Conservation (phyloP, 2,797 vertebrate genomes). For the Thunnus albacares region DNA sequence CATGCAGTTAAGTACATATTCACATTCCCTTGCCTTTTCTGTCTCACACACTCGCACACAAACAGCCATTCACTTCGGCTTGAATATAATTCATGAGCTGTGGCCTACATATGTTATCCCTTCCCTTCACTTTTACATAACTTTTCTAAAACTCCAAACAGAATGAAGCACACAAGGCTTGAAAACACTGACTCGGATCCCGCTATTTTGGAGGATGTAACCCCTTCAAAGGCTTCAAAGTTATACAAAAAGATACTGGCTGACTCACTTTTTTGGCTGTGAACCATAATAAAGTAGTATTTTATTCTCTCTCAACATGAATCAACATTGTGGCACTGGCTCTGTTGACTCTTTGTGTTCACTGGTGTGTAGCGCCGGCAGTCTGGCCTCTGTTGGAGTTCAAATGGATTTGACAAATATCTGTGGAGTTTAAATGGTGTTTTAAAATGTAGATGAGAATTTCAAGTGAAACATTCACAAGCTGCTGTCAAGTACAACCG, state of each 20-base stretch:
- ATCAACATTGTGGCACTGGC: constrained; percentile 43
- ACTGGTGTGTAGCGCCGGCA: constrained; percentile 15
- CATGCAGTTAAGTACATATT: constrained; percentile 16
- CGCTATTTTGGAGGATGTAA: constrained; percentile 48
- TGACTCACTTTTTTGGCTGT: constrained; percentile 21
- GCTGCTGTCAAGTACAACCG: constrained; percentile 25
- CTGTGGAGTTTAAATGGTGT: constrained; percentile 50
- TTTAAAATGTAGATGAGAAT: constrained; percentile 59
- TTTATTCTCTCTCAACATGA: constrained; percentile 54
- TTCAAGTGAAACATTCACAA: constrained; percentile 46
- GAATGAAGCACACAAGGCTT: constrained; percentile 33
- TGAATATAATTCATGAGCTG: constrained; percentile 43
- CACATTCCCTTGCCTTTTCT: neutral
- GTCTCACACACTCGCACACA: constrained; percentile 26
- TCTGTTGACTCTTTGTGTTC: constrained; percentile 33
- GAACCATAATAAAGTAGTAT: constrained; percentile 53
- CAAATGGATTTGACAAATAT: constrained; percentile 66
- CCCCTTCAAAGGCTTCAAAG: constrained; percentile 32
- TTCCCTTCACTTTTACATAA: constrained; percentile 46
- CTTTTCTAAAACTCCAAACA: constrained; percentile 56
- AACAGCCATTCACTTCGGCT: constrained; percentile 22
- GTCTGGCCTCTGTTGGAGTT: constrained; percentile 58
- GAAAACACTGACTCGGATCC: constrained; percentile 46
- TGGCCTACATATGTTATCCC: constrained; percentile 65
- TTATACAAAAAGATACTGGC: constrained; percentile 46